These are phyloP conservation scores for Syngnathoides biaculeatus DNA, from an alignment of 2,113 vertebrate species.

Conservation along the genomic window DNA sequence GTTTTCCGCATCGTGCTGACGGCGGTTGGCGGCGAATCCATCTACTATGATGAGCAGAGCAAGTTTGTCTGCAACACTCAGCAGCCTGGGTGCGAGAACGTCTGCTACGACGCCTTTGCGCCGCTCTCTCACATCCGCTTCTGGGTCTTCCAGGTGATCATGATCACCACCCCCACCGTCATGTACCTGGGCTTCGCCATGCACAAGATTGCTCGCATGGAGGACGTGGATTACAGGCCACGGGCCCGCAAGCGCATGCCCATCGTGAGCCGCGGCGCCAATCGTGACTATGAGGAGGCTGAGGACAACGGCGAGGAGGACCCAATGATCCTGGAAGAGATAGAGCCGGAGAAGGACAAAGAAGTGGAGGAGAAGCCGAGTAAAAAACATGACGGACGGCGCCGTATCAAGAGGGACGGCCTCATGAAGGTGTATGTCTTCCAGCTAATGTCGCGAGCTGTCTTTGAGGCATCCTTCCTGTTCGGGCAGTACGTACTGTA, in stretches of 20 bases:
- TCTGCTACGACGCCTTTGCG: constrained; percentile 86
- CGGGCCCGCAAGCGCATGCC: constrained; percentile 66
- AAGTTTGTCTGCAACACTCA: constrained; percentile 88
- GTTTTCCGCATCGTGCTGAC: constrained; percentile 89
- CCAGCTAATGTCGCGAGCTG: constrained; percentile 78
- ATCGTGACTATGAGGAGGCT: constrained; percentile 83
- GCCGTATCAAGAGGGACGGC: constrained; percentile 84
- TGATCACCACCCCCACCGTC: constrained; percentile 83
- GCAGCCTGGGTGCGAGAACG: constrained; percentile 89
- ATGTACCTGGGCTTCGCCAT: constrained; percentile 89
- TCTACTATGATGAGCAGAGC: constrained; percentile 93
- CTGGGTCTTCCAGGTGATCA: constrained; percentile 91
- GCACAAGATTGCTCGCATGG: constrained; percentile 83
- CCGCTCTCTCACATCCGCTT: constrained; percentile 88
- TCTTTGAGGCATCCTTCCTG: constrained; percentile 82
- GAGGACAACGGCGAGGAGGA: constrained; percentile 88
- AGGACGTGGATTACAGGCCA: constrained; percentile 62
- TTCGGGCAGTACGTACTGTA: constrained; percentile 86
- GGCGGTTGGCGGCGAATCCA: constrained; percentile 85
- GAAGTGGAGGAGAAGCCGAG: constrained; percentile 46
- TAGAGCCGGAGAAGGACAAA: constrained; percentile 75
- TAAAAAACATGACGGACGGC: constrained; percentile 79
- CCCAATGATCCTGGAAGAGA: constrained; percentile 87
- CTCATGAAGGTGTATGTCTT: constrained; percentile 86
- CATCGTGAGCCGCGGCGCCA: constrained; percentile 74